Evolutionary conservation across 2,888 invertebrate species (phyloP).

Genomic region (Thelaira solivaga): DNA sequence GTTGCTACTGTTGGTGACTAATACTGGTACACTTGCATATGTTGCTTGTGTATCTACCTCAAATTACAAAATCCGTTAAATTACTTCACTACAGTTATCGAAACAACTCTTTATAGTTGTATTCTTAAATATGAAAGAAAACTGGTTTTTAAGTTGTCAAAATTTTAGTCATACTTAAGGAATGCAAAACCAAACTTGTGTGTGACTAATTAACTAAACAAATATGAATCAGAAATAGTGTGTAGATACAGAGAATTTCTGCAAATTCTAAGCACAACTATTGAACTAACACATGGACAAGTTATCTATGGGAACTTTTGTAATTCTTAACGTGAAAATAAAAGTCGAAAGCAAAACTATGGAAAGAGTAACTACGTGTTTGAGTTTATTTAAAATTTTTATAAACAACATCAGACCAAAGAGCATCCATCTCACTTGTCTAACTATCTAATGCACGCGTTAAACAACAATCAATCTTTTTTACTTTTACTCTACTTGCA

Average conservation of each 20-base stretch:
- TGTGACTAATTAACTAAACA: conserved; percentile 17
- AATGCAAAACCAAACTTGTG: conserved; percentile 14
- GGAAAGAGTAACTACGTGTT: conserved; percentile 20
- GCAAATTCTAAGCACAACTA: neutral
- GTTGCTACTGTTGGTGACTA: too few relatives aligned
- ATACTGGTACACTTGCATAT: too few relatives aligned
- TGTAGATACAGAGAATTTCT: neutral
- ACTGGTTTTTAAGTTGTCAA: conserved; percentile 22
- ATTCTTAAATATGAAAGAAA: neutral
- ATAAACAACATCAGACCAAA: neutral
- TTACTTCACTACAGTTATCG: neutral
- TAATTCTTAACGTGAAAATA: neutral
- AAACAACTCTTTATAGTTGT: neutral
- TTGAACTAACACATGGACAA: neutral
- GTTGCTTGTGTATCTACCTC: too few relatives aligned
- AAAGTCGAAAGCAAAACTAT: conserved; percentile 21
- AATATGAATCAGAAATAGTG: too few relatives aligned
- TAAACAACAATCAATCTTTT: neutral
- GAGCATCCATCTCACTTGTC: neutral
- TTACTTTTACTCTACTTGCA: conserved; percentile 6
- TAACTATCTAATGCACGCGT: neutral
- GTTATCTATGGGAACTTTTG: neutral
- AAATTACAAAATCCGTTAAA: neutral
- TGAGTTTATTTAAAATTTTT: conserved; percentile 18
- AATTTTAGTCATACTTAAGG: conserved; percentile 32